These are phyloP conservation scores for Gymnobelideus leadbeateri DNA, from an alignment of 2,113 vertebrate species.

Conservation along the genomic window DNA sequence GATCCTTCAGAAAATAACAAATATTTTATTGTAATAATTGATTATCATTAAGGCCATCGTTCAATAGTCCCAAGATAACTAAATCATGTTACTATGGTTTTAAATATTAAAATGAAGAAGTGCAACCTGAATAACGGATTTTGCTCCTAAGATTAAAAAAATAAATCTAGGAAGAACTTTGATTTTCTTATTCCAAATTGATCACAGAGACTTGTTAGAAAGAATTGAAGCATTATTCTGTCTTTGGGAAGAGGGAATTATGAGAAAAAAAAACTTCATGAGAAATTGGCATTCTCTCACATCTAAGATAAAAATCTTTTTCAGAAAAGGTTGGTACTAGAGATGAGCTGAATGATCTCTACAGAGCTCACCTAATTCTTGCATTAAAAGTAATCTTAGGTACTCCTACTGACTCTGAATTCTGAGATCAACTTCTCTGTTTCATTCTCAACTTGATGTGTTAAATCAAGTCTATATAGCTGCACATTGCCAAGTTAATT, in stretches of 20 bases:
- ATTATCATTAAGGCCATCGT: background rate
- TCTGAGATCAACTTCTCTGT: background rate
- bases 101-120: background rate
- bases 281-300: background rate
- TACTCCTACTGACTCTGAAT: background rate
- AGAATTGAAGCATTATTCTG: background rate
- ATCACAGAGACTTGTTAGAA: background rate
- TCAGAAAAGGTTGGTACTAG: background rate
- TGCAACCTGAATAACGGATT: background rate
- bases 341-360: constrained; percentile 12
- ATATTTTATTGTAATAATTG: background rate
- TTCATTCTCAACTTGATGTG: background rate
- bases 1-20: background rate
- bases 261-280: background rate
- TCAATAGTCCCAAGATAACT: background rate
- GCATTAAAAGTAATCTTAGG: background rate
- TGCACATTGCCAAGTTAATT: background rate
- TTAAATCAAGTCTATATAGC: background rate
- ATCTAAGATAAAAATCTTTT: background rate
- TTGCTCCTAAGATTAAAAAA: background rate
- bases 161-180: constrained; percentile 19
- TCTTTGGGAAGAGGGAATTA: background rate
- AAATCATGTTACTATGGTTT: background rate
- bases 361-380: constrained; percentile 14
- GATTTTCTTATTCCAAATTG: constrained; percentile 7